Evolutionary conservation across 1,140 invertebrate species (phyloP).

Genomic region (Elysia chlorotica): DNA sequence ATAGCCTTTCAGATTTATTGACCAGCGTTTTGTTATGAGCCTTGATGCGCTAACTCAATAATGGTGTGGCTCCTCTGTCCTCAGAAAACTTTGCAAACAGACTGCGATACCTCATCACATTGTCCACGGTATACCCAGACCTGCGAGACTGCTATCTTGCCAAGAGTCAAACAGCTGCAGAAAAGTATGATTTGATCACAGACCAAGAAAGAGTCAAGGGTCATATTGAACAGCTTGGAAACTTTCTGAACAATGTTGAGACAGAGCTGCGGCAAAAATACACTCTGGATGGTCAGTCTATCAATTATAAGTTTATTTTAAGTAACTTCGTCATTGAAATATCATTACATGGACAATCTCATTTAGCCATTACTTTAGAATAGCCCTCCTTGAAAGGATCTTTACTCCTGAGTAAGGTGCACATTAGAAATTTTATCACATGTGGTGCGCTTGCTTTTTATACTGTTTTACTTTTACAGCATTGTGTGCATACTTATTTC

Average conservation of each 20-base stretch:
- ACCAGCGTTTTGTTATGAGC: no score
- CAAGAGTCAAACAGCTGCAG: conserved; percentile 48
- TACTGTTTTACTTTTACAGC: no score
- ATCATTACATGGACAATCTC: no score
- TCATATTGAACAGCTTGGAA: conserved; percentile 49
- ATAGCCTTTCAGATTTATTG: no score
- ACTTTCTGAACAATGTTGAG: conserved; percentile 52
- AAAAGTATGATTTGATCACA: conserved; percentile 46
- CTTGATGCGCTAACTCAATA: no score
- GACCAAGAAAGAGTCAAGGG: conserved; percentile 49
- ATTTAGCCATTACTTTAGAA: no score
- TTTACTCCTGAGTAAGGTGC: no score
- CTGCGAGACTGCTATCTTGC: conserved; percentile 46
- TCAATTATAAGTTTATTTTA: neutral
- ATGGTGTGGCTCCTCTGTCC: neutral
- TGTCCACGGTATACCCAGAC: conserved; percentile 46
- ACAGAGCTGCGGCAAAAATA: conserved; percentile 15
- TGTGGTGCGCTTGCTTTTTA: no score
- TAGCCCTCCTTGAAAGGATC: no score
- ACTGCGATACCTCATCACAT: conserved; percentile 34
- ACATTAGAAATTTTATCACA: no score
- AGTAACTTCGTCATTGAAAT: no score
- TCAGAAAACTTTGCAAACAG: conserved; percentile 44
- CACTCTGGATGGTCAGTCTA: neutral
- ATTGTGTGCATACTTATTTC: no score